Conservation (phyloP, 2,113 vertebrate genomes). For the Xenopus borealis region DNA sequence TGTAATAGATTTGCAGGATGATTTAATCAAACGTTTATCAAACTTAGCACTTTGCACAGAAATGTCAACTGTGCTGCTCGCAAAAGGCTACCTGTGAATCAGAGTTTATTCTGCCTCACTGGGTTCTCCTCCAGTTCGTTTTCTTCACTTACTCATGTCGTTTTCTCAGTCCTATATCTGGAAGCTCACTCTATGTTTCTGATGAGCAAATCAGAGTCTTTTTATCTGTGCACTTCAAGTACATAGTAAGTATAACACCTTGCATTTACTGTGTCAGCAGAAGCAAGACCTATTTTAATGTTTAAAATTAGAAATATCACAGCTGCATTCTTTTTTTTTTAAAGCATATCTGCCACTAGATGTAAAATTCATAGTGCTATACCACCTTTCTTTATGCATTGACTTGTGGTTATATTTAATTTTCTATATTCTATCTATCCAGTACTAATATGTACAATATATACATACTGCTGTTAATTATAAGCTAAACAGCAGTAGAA, state of each 20-base stretch:
- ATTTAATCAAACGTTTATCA: not conserved
- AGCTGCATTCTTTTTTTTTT: no score
- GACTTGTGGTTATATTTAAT: no score
- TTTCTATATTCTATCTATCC: no score
- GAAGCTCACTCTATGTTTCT: not conserved
- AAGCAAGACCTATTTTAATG: no score
- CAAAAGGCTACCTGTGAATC: not conserved
- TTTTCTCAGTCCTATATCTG: not conserved
- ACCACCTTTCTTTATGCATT: no score
- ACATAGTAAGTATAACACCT: not conserved
- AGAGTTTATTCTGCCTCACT: conserved; percentile 7
- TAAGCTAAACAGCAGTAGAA: no score
- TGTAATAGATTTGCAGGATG: not conserved
- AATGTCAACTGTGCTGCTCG: conserved; percentile 1
- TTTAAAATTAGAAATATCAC: no score
- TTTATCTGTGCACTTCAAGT: conserved; percentile 11
- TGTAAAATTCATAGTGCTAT: no score
- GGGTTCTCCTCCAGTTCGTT: not conserved
- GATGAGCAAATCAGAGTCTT: not conserved
- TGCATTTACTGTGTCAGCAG: not conserved
- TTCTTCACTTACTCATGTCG: conserved; percentile 4
- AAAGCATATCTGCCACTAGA: no score
- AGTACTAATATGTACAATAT: no score
- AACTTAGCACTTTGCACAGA: not conserved
- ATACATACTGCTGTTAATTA: no score